A percentile compares a stretch with the other conserved stretches of the same genome.
Conservation (phyloP, 2,888 invertebrate genomes). For the Acrobasis suavella region DNA sequence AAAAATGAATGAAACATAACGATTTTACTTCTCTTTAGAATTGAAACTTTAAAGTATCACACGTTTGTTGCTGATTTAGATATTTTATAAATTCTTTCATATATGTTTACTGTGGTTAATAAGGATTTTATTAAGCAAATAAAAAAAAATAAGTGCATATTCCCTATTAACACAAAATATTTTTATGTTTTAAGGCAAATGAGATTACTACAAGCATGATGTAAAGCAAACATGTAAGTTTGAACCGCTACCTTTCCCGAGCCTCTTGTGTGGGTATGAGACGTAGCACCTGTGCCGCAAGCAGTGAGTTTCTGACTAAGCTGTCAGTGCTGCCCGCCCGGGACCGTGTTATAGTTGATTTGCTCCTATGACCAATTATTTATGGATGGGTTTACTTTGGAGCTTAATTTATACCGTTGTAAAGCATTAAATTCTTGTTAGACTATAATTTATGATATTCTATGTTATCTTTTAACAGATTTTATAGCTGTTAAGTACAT, state of each 20-base stretch:
- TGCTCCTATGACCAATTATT: slow-evolving; percentile 50
- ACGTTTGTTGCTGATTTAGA: no score
- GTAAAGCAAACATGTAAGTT: slow-evolving; percentile 1
- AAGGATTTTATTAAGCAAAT: no score
- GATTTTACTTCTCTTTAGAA: no score
- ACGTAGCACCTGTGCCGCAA: slow-evolving; percentile 90
- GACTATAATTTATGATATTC: background rate
- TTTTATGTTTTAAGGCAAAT: no score
- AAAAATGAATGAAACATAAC: no score
- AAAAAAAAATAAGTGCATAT: no score
- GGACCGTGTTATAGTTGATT: slow-evolving; percentile 70
- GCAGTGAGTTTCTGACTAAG: slow-evolving; percentile 87
- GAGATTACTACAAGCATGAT: no score
- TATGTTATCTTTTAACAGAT: background rate
- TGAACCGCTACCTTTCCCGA: slow-evolving; percentile 84
- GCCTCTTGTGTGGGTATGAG: slow-evolving; percentile 92
- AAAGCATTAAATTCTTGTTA: background rate
- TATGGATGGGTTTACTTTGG: background rate
- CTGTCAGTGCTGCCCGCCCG: slow-evolving; percentile 84
- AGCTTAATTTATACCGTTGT: background rate
- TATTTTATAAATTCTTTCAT: no score
- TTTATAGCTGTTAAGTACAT: background rate
- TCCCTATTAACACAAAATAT: no score
- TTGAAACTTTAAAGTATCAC: no score
- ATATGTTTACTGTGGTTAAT: no score